Evolutionary conservation across 2,797 vertebrate species (phyloP).

Genomic region (Falco columbarius): DNA sequence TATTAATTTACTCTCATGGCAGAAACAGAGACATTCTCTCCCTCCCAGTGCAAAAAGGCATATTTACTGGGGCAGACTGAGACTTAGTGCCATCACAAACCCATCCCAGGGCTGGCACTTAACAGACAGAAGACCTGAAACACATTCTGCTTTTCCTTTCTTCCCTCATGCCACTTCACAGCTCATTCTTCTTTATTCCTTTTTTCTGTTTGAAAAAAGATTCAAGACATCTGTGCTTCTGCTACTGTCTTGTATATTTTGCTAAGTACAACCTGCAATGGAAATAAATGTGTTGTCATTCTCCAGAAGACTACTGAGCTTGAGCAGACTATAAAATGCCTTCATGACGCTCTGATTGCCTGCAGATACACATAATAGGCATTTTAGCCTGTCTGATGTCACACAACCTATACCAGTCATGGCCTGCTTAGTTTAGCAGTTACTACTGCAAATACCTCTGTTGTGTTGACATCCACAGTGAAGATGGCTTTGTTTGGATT

Average conservation of each 20-base stretch:
- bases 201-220: not conserved
- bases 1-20: not conserved
- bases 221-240: not conserved
- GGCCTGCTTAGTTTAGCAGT: not conserved
- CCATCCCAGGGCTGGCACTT: not conserved
- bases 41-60: not conserved
- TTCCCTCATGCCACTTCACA: not conserved
- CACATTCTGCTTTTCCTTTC: not conserved
- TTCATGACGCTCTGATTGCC: not conserved
- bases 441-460: conserved; percentile 79
- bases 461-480: conserved; percentile 81
- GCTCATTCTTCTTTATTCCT: not conserved
- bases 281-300: not conserved
- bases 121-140: not conserved
- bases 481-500: conserved; percentile 86
- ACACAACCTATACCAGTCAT: not conserved
- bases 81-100: not conserved
- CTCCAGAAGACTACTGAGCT: not conserved
- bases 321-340: not conserved
- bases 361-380: not conserved
- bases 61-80: not conserved
- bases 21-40: not conserved
- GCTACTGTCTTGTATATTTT: not conserved
- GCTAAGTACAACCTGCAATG: not conserved
- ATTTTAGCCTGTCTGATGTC: not conserved